phyloP scores from a whole-genome alignment of 1,140 invertebrate genomes.

The Melanaphis sacchari region DNA sequence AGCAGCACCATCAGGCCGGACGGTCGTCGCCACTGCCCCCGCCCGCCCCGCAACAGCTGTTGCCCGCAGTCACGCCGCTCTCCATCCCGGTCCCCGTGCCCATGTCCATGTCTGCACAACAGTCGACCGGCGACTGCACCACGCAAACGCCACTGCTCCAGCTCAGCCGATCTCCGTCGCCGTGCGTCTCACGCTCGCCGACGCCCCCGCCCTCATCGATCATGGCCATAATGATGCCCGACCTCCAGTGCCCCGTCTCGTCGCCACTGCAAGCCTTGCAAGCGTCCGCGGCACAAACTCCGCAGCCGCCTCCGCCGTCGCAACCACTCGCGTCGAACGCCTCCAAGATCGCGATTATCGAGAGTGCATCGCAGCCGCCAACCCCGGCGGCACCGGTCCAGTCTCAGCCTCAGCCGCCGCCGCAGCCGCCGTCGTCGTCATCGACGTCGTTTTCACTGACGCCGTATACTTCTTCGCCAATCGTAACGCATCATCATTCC shows the following conservation, averaged over 20 bases:
- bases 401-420: not conserved
- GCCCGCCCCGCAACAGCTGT: not conserved
- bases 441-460: not conserved
- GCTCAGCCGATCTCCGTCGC: constrained; percentile 66
- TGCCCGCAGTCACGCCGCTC: constrained; percentile 60
- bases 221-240: not conserved
- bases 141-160: constrained; percentile 64
- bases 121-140: constrained; percentile 59
- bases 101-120: not conserved
- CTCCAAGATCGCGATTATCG: not conserved
- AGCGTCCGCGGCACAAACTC: not conserved
- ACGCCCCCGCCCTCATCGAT: constrained; percentile 60
- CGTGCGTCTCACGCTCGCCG: constrained; percentile 53
- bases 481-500: constrained; percentile 56
- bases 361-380: not conserved
- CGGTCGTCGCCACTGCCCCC: constrained; percentile 64
- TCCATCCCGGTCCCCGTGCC: constrained; percentile 59
- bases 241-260: constrained; percentile 62
- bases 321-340: not conserved
- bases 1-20: not conserved
- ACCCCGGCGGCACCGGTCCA: no score
- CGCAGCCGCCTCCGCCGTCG: not conserved
- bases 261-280: not conserved
- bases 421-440: not conserved
- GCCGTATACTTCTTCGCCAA: not conserved